Base-by-base conservation (phyloP, 1,140 invertebrate species). In the Dendrolimus kikuchii region DNA sequence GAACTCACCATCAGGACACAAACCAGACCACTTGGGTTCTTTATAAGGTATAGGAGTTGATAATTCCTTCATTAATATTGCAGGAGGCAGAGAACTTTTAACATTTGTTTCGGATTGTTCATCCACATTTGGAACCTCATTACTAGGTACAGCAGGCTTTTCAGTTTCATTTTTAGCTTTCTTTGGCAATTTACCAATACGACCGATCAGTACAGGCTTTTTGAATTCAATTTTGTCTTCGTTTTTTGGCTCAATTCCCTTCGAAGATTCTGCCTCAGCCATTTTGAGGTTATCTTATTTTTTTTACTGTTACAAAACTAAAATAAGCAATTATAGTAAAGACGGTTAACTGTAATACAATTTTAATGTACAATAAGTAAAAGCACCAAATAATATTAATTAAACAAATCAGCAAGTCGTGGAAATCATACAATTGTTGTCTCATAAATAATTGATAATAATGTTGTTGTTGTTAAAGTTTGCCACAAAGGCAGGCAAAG, bases 11-110 rank as follows among this genome's bases (percentile, higher is more conserved):
- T 83, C 68, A 10, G 87, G 73, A 5, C 93, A 92, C n/a, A 89
- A 59, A 0, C 91, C 91, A 46, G 92, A 91, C 95, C 95, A 96
- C 53, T 86, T 76, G 2, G 95, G 95, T 74, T 94, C 93, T 77
- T 89, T 91, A 68, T 96, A 95, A 0, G 92, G 90, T 59, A 86
- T 69, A n/a, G 80, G 73, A 2, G 71, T 75, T 10, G 62, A 64
- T 45, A 80, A 55, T 66, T 85, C 79, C 43, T 80, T 87, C 4
- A 77, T 40, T 5, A 74, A 58, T 37, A 73, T 60, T 2, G 73
- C 66, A 5, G 80, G 68, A 3, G 79, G 66, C 41, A 77, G 54
- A 6, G 62, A 62, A 46, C 60, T 69, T 48, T 71, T 71, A 0
- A 60, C 37, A n/a, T 23, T 57, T 2, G 58, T 53, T 59, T 73